Evolutionary conservation across 2,888 invertebrate genomes (phyloP).

Genomic region (Andrena hattorfiana): DNA sequence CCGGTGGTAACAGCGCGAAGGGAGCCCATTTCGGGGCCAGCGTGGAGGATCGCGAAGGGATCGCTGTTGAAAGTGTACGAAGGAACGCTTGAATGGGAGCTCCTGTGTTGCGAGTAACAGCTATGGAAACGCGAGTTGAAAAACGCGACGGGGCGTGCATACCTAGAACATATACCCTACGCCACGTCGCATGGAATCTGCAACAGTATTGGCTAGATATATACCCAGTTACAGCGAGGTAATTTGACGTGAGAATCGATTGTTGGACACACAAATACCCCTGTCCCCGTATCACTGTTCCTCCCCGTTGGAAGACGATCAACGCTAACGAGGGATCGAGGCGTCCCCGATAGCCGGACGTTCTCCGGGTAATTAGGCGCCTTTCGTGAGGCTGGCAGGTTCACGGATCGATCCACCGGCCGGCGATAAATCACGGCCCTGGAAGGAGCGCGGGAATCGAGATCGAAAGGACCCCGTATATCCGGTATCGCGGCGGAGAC

Average conservation of each 20-base stretch:
- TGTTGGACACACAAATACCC: neutral
- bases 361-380: slow-evolving; percentile 35
- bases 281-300: neutral
- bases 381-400: slow-evolving; percentile 9
- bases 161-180: too few species aligned
- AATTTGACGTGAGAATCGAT: too few species aligned
- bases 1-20: too few species aligned
- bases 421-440: slow-evolving; percentile 26
- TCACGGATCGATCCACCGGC: slow-evolving; percentile 29
- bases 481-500: slow-evolving; percentile 9
- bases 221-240: too few species aligned
- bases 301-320: neutral
- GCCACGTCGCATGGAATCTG: too few species aligned
- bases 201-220: too few species aligned
- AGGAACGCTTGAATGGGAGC: neutral
- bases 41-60: neutral
- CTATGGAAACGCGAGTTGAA: too few species aligned
- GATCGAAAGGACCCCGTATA: slow-evolving; percentile 5
- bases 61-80: neutral
- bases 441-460: neutral
- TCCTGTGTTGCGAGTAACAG: too few species aligned
- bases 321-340: slow-evolving; percentile 15
- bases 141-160: too few species aligned
- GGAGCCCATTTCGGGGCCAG: neutral
- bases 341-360: slow-evolving; percentile 8